phyloP scores from a whole-genome alignment of 64 coral and sea anemone genomes.

The Acropora tenuis region DNA sequence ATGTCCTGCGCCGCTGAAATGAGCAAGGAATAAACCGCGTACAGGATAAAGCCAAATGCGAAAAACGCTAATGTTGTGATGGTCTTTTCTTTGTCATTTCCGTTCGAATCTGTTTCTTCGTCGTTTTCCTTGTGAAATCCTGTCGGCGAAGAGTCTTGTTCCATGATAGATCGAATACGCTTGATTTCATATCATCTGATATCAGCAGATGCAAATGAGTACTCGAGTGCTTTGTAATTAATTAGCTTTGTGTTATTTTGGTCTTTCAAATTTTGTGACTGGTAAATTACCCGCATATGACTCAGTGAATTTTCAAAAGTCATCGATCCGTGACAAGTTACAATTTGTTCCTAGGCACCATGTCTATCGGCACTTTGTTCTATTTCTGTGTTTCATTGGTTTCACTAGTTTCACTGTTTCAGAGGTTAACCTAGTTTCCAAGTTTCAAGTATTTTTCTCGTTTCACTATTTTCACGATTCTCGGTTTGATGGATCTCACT shows the following conservation, averaged over 20 bases:
- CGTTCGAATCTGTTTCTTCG: not conserved
- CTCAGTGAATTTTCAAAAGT: not conserved
- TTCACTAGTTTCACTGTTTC: too few relatives aligned
- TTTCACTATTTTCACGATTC: too few relatives aligned
- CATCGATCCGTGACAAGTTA: not conserved
- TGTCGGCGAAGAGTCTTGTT: not conserved
- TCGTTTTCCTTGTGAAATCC: not conserved
- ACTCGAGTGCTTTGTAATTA: not conserved
- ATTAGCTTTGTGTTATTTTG: not conserved
- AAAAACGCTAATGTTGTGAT: slow-evolving; percentile 41
- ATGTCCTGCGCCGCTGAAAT: slow-evolving; percentile 60
- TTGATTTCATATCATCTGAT: not conserved
- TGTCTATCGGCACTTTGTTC: too few relatives aligned
- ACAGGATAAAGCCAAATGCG: slow-evolving; percentile 36
- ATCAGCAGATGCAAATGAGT: slow-evolving; percentile 15
- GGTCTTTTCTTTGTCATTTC: not conserved
- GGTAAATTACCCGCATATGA: not conserved
- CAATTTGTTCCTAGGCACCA: too few relatives aligned
- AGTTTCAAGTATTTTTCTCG: too few relatives aligned
- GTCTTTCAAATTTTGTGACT: not conserved
- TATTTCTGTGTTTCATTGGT: too few relatives aligned
- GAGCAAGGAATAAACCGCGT: slow-evolving; percentile 29
- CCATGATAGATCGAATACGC: not conserved
- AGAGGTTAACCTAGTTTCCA: too few relatives aligned
- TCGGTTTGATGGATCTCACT: too few relatives aligned